Percentiles rank a stretch among this genome's conserved stretches.
These are phyloP conservation scores for Acestrorhynchus altus DNA, from an alignment of 2,797 vertebrate species.

Conservation along the genomic window DNA sequence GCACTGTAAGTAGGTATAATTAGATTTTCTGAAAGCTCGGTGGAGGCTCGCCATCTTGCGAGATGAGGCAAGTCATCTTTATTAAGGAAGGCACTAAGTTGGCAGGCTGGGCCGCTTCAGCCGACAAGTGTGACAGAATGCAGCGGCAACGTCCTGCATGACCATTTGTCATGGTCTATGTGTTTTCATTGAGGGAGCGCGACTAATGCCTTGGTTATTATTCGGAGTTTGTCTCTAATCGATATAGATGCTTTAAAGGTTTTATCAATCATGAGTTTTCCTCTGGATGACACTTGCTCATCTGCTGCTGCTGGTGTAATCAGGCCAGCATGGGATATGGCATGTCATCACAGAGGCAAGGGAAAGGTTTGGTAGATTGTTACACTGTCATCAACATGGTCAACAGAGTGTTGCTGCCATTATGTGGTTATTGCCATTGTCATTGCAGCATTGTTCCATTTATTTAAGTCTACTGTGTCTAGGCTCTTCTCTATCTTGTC, in stretches of 20 bases:
- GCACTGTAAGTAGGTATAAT: conserved; percentile 58
- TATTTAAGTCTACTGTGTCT: background rate
- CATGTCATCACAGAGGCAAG: background rate
- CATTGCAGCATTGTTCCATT: background rate
- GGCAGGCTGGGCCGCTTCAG: conserved; percentile 38
- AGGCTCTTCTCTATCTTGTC: background rate
- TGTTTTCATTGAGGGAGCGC: conserved; percentile 24
- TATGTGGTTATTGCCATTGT: conserved; percentile 6
- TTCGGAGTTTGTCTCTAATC: conserved; percentile 47
- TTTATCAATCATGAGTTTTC: conserved; percentile 54
- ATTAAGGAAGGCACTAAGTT: conserved; percentile 55
- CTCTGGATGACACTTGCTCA: conserved; percentile 46
- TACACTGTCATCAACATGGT: background rate
- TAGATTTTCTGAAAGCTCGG: conserved; percentile 54
- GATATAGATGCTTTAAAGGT: conserved; percentile 54
- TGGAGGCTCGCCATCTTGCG: conserved; percentile 44
- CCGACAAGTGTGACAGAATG: conserved; percentile 46
- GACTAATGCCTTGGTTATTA: conserved; percentile 57
- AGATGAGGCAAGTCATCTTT: conserved; percentile 59
- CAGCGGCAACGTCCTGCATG: conserved; percentile 37
- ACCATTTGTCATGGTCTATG: conserved; percentile 55
- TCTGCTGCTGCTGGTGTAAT: conserved; percentile 37
- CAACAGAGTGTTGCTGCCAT: background rate
- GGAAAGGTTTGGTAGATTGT: background rate
- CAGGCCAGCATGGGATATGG: conserved; percentile 5